phyloP scores from a whole-genome alignment of 2,113 vertebrate species.

The Pachypanchax playfairii region DNA sequence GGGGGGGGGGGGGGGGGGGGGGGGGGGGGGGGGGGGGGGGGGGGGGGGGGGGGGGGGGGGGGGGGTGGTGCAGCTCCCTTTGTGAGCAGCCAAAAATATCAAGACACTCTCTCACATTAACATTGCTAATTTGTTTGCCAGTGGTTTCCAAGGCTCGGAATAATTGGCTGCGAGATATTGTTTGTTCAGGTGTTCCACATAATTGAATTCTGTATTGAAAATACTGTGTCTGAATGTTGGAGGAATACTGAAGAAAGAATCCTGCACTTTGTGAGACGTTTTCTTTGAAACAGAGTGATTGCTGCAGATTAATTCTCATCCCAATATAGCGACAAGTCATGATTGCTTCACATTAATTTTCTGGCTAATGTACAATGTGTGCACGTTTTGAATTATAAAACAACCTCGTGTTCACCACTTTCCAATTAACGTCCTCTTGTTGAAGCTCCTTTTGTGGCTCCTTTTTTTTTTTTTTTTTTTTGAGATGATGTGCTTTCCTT shows the following conservation, averaged over 20 bases:
- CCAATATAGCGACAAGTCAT: slow-evolving; percentile 46
- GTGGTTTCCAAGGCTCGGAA: slow-evolving; percentile 74
- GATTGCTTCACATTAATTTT: slow-evolving; percentile 68
- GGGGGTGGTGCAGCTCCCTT: slow-evolving; percentile 41
- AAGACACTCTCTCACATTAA: slow-evolving; percentile 78
- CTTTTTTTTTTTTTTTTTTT: slow-evolving; percentile 30
- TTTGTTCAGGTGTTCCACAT: slow-evolving; percentile 83
- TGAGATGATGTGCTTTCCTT: slow-evolving; percentile 52
- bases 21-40: neutral
- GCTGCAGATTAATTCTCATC: slow-evolving; percentile 69
- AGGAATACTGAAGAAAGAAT: slow-evolving; percentile 66
- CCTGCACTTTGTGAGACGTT: slow-evolving; percentile 64
- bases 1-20: neutral
- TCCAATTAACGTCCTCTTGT: slow-evolving; percentile 67
- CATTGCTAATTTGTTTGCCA: slow-evolving; percentile 80
- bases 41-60: neutral
- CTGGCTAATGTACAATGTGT: slow-evolving; percentile 57
- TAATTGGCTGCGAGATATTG: slow-evolving; percentile 80
- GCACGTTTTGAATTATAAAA: slow-evolving; percentile 66
- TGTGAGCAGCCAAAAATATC: slow-evolving; percentile 76
- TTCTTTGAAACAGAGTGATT: slow-evolving; percentile 62
- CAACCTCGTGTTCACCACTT: slow-evolving; percentile 61
- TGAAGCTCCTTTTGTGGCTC: slow-evolving; percentile 44
- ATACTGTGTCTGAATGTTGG: slow-evolving; percentile 67
- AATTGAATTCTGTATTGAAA: slow-evolving; percentile 82